Evolutionary conservation across 2,888 invertebrate species (phyloP), one percentile per base, ranked within the genome.

Genomic region (Synanthedon andrenaeformis): DNA sequence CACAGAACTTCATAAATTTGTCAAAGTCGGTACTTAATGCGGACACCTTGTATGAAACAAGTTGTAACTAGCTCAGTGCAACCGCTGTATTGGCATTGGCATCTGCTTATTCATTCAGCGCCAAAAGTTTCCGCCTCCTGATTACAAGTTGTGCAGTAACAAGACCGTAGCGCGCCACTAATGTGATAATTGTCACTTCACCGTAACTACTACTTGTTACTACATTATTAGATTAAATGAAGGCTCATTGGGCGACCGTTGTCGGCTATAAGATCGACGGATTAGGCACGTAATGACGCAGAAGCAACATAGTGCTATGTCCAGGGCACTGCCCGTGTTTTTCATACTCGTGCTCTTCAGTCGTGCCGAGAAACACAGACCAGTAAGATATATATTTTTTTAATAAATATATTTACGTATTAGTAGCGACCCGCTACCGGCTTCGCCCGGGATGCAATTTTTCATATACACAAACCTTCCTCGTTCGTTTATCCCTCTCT

Each of bases 291-390:
- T 59, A 65, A 56, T 62, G 64, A 64, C 62, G 63, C 61, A 61
- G 55, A 56, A 62, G 68, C 63, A 62, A 68, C 66, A 62, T 54
- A 60, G 62, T 71, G 79, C 70, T 72, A 86, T 86, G 86, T 68
- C 63, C 57, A 65, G 68, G 56, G 45, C 45, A 45, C 66, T 84
- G 66, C 68, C 69, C 19, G 59, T 76, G 52, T 59, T 78, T n/a
- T 59, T 77, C 45, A 55, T 70, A 42, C 62, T 82, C 42, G 54
- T 76, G n/a, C 63, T 67, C 41, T 57, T 66, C 53, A 69, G 66
- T 28, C 62, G 64, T 55, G 74, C 74, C 4, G 78, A 63, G 17
- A 83, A 85, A 58, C 69, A 79, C 42, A 83, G 73, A 57, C 79
- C 83, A 64, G 86, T 85, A 63, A 75, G 80, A 65, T 52, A 51